phyloP scores from a whole-genome alignment of 2,113 vertebrate genomes.

The Nyctereutes procyonoides region DNA sequence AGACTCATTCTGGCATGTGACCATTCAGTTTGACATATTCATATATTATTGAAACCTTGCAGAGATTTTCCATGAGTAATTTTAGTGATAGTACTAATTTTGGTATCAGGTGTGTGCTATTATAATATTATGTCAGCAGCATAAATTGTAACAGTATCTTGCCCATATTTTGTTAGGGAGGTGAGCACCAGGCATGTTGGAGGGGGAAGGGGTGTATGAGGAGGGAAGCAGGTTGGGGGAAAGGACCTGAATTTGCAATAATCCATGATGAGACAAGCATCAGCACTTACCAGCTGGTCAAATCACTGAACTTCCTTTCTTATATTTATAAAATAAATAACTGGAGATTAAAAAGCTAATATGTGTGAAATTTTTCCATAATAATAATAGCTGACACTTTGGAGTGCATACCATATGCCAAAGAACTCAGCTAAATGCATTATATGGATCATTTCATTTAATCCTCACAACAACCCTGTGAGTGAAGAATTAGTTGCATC shows the following conservation, averaged over 20 bases:
- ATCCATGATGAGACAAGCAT: background rate
- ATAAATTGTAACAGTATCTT: background rate
- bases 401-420: background rate
- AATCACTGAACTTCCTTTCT: background rate
- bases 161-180: background rate
- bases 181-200: background rate
- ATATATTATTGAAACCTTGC: background rate
- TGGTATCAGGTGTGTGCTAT: background rate
- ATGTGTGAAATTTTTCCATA: background rate
- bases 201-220: fast-evolving
- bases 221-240: background rate
- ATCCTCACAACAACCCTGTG: background rate
- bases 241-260: background rate
- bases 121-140: conserved; percentile 39
- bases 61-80: background rate
- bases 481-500: conserved; percentile 38
- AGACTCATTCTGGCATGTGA: background rate
- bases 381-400: conserved; percentile 23
- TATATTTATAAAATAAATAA: conserved; percentile 10
- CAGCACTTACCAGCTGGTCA: background rate
- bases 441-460: conserved; percentile 51
- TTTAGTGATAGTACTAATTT: conserved; percentile 31
- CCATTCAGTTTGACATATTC: background rate
- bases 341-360: background rate
- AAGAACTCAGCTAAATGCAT: conserved; percentile 1